These are phyloP conservation scores for Manis crassicaudata DNA, from an alignment of 2,797 vertebrate species.

Conservation along the genomic window DNA sequence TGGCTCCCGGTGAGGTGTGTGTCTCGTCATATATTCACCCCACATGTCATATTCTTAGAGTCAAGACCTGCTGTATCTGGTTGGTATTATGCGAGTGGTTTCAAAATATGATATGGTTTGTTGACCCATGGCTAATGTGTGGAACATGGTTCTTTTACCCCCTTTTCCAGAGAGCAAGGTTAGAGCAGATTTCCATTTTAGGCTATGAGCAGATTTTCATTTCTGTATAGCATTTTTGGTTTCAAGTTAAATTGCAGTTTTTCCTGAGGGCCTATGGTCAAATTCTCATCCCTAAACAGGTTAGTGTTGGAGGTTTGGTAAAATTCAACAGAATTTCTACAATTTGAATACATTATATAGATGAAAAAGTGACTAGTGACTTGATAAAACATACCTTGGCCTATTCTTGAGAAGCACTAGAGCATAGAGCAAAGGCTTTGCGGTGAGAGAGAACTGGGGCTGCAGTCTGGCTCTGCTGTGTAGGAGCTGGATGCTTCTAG, in stretches of 20 bases:
- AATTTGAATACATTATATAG: background rate
- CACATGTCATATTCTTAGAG: background rate
- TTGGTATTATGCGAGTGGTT: background rate
- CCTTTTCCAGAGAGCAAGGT: background rate
- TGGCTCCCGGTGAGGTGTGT: background rate
- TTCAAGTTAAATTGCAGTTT: conserved; percentile 5
- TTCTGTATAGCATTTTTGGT: background rate
- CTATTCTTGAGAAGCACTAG: background rate
- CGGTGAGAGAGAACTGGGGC: background rate
- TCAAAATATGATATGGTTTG: background rate
- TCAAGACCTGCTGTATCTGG: background rate
- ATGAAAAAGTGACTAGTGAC: background rate
- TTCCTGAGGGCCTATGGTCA: background rate
- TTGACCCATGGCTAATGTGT: background rate
- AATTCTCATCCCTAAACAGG: background rate
- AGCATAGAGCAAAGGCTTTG: background rate
- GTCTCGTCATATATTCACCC: background rate
- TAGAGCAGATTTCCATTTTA: background rate
- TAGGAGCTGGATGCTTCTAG: background rate
- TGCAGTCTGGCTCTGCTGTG: background rate
- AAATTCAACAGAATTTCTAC: background rate
- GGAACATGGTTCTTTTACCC: background rate
- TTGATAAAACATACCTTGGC: background rate
- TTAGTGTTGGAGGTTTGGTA: background rate
- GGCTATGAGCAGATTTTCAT: background rate